A percentile compares a stretch with the other conserved stretches of the same genome.
Evolutionary conservation across 2,797 vertebrate genomes (phyloP).

Genomic region (Denticeps clupeoides): DNA sequence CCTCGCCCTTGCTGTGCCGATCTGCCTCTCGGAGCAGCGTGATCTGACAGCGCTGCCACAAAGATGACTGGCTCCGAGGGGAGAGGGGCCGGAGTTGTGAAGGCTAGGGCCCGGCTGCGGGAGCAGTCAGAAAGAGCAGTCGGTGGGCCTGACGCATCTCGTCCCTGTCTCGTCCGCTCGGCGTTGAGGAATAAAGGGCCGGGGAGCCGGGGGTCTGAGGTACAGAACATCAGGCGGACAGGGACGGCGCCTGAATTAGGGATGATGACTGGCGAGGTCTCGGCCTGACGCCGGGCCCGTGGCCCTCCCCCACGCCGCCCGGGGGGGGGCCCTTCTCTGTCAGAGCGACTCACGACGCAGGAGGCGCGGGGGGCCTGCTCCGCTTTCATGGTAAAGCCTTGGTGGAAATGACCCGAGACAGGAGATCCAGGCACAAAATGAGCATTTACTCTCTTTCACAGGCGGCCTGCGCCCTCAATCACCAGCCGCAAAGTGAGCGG

Average conservation of each 20-base stretch:
- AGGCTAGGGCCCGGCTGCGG: constrained; percentile 25
- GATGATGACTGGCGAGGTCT: constrained; percentile 45
- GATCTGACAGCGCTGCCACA: constrained; percentile 96
- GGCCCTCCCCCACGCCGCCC: constrained; percentile 5
- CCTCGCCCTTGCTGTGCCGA: constrained; percentile 40
- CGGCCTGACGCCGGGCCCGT: constrained; percentile 35
- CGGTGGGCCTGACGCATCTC: constrained; percentile 66
- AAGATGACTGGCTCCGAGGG: constrained; percentile 75
- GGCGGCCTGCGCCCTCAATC: not conserved
- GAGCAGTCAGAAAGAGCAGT: constrained; percentile 91
- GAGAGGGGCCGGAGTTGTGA: constrained; percentile 14
- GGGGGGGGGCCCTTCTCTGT: constrained; percentile 26
- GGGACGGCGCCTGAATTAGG: constrained; percentile 37
- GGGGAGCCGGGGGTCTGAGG: constrained; percentile 20
- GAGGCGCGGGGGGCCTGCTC: constrained; percentile 5
- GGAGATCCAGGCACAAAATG: not conserved
- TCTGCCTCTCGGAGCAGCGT: constrained; percentile 40
- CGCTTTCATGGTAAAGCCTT: not conserved
- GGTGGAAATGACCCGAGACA: constrained; percentile 12
- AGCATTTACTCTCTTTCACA: not conserved
- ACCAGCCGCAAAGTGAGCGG: constrained; percentile 13
- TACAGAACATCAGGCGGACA: constrained; percentile 31
- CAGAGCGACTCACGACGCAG: constrained; percentile 11
- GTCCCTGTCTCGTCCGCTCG: constrained; percentile 82
- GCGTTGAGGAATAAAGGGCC: constrained; percentile 11